Conservation (phyloP, 1,140 invertebrate species). For the Lithobius niger region DNA sequence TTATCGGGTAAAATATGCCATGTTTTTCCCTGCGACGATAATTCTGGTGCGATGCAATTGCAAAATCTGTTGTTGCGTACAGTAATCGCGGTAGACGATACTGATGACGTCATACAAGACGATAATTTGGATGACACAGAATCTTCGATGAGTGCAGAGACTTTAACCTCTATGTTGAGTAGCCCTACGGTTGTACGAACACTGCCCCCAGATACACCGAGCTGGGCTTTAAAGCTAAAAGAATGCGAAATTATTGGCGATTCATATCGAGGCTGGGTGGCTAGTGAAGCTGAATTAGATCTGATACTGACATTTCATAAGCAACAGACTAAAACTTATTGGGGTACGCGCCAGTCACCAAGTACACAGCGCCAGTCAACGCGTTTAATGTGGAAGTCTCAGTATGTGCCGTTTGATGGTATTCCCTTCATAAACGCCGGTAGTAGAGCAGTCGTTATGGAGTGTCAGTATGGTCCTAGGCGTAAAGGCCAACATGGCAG, state of each 20-base stretch:
- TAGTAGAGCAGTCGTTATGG: constrained; percentile 32
- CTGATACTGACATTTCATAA: constrained; percentile 30
- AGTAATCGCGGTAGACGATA: too few relatives aligned
- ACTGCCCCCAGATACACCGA: background rate
- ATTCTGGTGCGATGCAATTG: too few relatives aligned
- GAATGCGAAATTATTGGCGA: constrained; percentile 27
- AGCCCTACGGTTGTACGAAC: background rate
- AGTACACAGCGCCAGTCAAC: constrained; percentile 29
- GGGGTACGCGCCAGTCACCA: constrained; percentile 33
- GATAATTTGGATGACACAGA: background rate
- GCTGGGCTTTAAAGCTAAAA: background rate
- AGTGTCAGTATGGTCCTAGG: constrained; percentile 33
- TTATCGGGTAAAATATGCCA: too few relatives aligned
- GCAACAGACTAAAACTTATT: constrained; percentile 33
- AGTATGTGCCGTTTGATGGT: constrained; percentile 35
- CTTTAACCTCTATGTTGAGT: background rate
- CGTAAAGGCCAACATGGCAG: constrained; percentile 24
- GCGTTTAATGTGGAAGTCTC: constrained; percentile 35
- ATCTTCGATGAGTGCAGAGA: background rate
- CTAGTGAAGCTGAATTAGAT: constrained; percentile 30
- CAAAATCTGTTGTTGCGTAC: too few relatives aligned
- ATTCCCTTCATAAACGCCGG: constrained; percentile 33
- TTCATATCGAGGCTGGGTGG: constrained; percentile 32
- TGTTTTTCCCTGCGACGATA: too few relatives aligned
- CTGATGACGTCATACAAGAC: too few relatives aligned